Evolutionary conservation across 2,113 vertebrate genomes (phyloP).

Genomic region (Pachypanchax playfairii): DNA sequence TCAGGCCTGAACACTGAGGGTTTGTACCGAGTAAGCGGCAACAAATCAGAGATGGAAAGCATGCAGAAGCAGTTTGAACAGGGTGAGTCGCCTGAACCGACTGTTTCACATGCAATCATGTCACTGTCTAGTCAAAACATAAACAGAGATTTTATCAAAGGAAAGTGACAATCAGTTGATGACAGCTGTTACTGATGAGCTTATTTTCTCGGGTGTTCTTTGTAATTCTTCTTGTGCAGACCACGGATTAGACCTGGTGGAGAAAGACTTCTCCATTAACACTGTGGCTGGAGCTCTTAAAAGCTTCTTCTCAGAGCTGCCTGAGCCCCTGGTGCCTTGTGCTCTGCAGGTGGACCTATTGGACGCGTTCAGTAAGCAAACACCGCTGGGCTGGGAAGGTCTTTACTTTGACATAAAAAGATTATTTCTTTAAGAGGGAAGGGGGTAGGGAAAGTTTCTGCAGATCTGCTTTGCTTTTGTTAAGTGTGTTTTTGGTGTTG

Average conservation of each 20-base stretch:
- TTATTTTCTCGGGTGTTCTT: slow-evolving; percentile 10
- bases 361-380: slow-evolving; percentile 89
- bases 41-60: slow-evolving; percentile 97
- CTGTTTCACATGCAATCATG: slow-evolving; percentile 55
- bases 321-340: slow-evolving; percentile 93
- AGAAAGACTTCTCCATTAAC: slow-evolving; percentile 96
- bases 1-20: slow-evolving; percentile 93
- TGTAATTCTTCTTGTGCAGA: slow-evolving; percentile 73
- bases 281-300: slow-evolving; percentile 94
- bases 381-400: slow-evolving; percentile 64
- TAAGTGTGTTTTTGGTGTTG: slow-evolving; percentile 16
- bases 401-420: slow-evolving; percentile 50
- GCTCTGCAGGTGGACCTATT: slow-evolving; percentile 88
- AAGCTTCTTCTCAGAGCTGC: slow-evolving; percentile 95
- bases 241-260: slow-evolving; percentile 90
- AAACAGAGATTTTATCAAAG: slow-evolving; percentile 33
- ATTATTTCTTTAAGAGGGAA: slow-evolving; percentile 51
- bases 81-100: slow-evolving; percentile 79
- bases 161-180: slow-evolving; percentile 38
- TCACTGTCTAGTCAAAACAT: slow-evolving; percentile 43
- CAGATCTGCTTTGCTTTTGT: slow-evolving; percentile 8
- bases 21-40: slow-evolving; percentile 94
- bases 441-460: slow-evolving; percentile 38
- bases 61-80: slow-evolving; percentile 98
- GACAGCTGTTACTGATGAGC: slow-evolving; percentile 5